These are phyloP conservation scores for Rhagoletis zephyria DNA, from an alignment of 1,140 invertebrate genomes.

Conservation along the genomic window DNA sequence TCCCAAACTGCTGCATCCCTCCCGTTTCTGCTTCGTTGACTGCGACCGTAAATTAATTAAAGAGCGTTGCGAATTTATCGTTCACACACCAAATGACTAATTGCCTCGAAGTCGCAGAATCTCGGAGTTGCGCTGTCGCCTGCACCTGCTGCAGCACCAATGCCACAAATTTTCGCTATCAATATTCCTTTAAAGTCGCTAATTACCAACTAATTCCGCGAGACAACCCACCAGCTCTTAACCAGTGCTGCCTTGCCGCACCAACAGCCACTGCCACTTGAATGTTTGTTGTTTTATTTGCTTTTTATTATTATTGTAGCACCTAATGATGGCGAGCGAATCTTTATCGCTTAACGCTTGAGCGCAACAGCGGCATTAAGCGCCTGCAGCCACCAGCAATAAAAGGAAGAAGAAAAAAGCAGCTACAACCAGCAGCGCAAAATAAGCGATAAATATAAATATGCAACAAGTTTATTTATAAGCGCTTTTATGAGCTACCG, in stretches of 20 bases:
- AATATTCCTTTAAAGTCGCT: constrained; percentile 32
- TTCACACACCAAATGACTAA: neutral
- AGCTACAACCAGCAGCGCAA: neutral
- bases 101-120: neutral
- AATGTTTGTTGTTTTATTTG: neutral
- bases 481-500: constrained; percentile 5
- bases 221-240: neutral
- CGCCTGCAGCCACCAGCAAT: neutral
- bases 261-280: neutral
- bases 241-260: neutral
- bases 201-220: constrained; percentile 31
- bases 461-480: constrained; percentile 51
- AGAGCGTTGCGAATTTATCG: constrained; percentile 5
- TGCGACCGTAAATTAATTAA: neutral
- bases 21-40: neutral
- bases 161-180: neutral
- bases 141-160: neutral
- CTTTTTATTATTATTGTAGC: constrained; percentile 28
- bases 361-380: neutral
- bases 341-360: constrained; percentile 1
- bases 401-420: neutral
- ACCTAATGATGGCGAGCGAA: constrained; percentile 3
- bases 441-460: constrained; percentile 44
- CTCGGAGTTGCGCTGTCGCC: neutral
- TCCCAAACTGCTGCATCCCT: neutral